These are phyloP conservation scores for Pseudococcus longispinus DNA, from an alignment of 2,888 invertebrate species.

Conservation along the genomic window DNA sequence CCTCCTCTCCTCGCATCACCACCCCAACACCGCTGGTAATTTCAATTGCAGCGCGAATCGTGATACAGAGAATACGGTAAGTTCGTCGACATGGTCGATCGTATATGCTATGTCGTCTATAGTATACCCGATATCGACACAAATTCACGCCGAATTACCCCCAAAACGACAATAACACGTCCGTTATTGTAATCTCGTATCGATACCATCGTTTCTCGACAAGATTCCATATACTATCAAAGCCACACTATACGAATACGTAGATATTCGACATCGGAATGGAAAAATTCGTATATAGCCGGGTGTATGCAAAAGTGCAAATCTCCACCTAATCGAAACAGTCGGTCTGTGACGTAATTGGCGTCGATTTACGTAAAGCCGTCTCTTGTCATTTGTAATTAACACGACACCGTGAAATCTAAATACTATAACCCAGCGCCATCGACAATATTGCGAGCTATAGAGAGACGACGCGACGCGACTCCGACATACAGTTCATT, in stretches of 20 bases:
- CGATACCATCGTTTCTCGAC: not conserved
- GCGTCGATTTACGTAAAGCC: not conserved
- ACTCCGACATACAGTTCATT: not conserved
- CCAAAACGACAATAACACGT: not conserved
- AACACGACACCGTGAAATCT: not conserved
- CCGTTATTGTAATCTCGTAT: not conserved
- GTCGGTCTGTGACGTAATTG: not conserved
- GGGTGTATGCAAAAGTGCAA: not conserved
- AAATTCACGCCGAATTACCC: slow-evolving; percentile 15
- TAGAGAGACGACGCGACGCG: not conserved
- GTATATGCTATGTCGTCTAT: not conserved
- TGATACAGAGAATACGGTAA: not conserved
- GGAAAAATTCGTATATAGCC: not conserved
- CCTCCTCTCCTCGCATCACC: not conserved
- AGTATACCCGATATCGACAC: not conserved
- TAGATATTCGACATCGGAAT: not conserved
- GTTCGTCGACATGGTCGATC: not conserved
- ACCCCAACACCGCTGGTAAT: not conserved
- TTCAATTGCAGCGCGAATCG: not conserved
- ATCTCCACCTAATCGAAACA: not conserved
- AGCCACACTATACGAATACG: not conserved
- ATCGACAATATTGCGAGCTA: not conserved
- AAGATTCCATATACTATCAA: not conserved
- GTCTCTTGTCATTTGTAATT: not conserved
- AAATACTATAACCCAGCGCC: not conserved